These are phyloP conservation scores for Heliconius congener DNA, from an alignment of 1,140 invertebrate genomes.

Conservation along the genomic window DNA sequence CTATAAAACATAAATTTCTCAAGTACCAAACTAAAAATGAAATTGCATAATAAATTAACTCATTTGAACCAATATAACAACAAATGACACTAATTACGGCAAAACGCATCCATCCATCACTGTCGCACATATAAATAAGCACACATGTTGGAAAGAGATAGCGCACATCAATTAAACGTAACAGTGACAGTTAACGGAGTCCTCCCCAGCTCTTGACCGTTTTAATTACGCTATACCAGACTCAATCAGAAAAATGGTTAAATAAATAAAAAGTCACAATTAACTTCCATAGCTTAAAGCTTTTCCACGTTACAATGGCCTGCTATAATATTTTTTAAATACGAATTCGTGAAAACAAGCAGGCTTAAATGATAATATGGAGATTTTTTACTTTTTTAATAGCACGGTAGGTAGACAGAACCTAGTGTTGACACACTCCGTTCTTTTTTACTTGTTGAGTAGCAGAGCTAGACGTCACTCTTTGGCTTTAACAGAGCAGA, in stretches of 20 bases:
- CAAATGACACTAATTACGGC: neutral
- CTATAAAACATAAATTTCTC: neutral
- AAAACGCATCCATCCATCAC: conserved; percentile 1
- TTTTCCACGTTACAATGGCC: conserved; percentile 25
- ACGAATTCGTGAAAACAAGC: neutral
- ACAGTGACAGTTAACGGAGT: neutral
- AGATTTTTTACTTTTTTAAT: neutral
- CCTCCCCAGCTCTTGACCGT: conserved; percentile 5
- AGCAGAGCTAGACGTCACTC: too few species aligned
- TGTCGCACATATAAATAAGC: neutral
- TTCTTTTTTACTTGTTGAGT: too few species aligned
- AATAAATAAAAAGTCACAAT: conserved; percentile 27
- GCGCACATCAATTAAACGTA: neutral
- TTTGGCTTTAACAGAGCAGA: too few species aligned
- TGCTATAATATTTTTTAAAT: conserved; percentile 27
- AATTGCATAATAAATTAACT: neutral
- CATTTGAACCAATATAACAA: neutral
- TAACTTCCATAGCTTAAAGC: conserved; percentile 29
- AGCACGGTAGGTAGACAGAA: too few species aligned
- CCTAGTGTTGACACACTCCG: too few species aligned
- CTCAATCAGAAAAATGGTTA: conserved; percentile 29
- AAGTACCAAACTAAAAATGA: neutral
- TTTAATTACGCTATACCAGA: conserved; percentile 22
- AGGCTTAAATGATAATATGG: neutral
- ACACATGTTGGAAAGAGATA: neutral